Conservation (phyloP, 2,113 vertebrate species). For the Amblyornis subalaris region DNA sequence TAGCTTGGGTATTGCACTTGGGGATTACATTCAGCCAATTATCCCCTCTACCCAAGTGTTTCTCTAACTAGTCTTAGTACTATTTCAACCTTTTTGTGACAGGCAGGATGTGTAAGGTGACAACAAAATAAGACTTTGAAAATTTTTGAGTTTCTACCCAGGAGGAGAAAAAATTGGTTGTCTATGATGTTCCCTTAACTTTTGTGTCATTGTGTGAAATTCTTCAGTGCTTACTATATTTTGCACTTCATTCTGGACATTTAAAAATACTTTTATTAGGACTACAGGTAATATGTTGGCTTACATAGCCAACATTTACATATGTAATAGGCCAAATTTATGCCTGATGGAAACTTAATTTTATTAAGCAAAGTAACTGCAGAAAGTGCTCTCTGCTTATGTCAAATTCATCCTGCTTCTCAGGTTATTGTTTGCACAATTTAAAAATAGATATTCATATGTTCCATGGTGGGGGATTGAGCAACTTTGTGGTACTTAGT, state of each 20-base stretch:
- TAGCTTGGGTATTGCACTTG: neutral
- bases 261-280: neutral
- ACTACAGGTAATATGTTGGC: neutral
- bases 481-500: neutral
- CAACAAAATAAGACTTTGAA: neutral
- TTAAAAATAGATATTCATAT: neutral
- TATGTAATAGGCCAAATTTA: neutral
- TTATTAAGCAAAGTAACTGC: neutral
- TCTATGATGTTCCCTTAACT: neutral
- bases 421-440: neutral
- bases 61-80: neutral
- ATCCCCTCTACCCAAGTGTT: neutral
- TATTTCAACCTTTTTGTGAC: neutral
- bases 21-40: neutral
- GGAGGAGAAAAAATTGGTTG: neutral
- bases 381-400: neutral
- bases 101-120: neutral
- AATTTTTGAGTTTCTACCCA: neutral
- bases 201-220: neutral
- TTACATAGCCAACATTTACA: neutral
- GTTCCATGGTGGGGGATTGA: neutral
- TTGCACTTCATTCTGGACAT: neutral
- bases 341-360: neutral
- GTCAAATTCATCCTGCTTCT: neutral
- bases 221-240: neutral